These are phyloP conservation scores for Progne subis DNA, from an alignment of 2,113 vertebrate species.

Conservation along the genomic window DNA sequence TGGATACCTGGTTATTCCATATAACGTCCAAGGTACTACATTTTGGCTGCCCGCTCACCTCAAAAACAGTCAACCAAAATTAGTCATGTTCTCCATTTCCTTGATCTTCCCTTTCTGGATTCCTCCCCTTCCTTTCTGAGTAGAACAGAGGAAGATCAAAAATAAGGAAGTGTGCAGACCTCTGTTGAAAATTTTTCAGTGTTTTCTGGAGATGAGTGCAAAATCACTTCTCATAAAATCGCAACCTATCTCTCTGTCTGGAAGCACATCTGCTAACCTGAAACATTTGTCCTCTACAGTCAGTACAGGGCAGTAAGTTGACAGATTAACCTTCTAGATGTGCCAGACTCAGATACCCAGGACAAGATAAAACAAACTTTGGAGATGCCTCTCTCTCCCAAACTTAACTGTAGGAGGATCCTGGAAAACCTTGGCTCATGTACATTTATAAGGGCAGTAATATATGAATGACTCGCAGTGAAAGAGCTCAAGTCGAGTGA, in stretches of 20 bases:
- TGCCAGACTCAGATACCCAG: neutral
- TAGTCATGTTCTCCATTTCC: neutral
- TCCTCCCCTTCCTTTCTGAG: neutral
- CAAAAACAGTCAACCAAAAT: neutral
- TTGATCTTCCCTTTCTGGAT: neutral
- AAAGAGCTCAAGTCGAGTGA: neutral
- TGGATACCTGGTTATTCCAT: neutral
- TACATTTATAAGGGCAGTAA: neutral
- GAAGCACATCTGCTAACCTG: neutral
- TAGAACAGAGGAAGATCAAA: neutral
- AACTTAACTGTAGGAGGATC: neutral
- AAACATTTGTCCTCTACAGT: neutral
- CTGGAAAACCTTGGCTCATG: neutral
- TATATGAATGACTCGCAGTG: neutral
- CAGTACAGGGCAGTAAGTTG: neutral
- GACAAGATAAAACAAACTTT: neutral
- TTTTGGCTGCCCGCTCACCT: neutral
- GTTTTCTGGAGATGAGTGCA: neutral
- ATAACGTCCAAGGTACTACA: neutral
- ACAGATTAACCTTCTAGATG: neutral
- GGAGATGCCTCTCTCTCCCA: neutral
- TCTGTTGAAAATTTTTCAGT: neutral
- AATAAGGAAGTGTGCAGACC: neutral
- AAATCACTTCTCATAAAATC: neutral
- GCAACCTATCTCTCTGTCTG: neutral